Conservation (phyloP, 2,797 vertebrate species). For the Anableps anableps region DNA sequence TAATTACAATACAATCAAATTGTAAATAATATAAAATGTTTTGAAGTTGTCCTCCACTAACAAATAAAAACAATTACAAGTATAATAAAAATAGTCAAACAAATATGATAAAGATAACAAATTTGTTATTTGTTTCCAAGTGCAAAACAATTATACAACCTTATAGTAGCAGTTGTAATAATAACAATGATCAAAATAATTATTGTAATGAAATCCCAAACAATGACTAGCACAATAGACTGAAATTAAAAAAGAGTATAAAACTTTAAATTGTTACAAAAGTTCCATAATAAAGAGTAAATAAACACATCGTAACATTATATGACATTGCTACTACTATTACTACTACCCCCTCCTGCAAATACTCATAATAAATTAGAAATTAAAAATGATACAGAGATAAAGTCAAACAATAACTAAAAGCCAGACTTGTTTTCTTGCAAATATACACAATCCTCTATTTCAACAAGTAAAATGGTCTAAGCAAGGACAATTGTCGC, state of each 20-base stretch:
- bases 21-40: neutral
- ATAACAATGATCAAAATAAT: neutral
- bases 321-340: neutral
- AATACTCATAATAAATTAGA: neutral
- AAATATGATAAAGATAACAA: neutral
- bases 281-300: too few species aligned
- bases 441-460: neutral
- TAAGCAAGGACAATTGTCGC: neutral
- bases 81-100: neutral
- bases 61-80: neutral
- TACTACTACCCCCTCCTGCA: too few species aligned
- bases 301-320: neutral
- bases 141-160: neutral
- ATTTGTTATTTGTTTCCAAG: neutral
- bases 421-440: neutral
- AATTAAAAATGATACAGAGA: neutral
- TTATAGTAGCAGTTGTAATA: neutral
- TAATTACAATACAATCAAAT: neutral
- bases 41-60: neutral
- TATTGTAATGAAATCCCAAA: neutral
- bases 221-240: neutral
- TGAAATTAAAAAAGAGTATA: neutral
- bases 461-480: too few species aligned
- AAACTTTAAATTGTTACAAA: too few species aligned
- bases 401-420: neutral